These are phyloP conservation scores for Drosophila tristis DNA, from an alignment of 1,140 invertebrate genomes.

Conservation along the genomic window DNA sequence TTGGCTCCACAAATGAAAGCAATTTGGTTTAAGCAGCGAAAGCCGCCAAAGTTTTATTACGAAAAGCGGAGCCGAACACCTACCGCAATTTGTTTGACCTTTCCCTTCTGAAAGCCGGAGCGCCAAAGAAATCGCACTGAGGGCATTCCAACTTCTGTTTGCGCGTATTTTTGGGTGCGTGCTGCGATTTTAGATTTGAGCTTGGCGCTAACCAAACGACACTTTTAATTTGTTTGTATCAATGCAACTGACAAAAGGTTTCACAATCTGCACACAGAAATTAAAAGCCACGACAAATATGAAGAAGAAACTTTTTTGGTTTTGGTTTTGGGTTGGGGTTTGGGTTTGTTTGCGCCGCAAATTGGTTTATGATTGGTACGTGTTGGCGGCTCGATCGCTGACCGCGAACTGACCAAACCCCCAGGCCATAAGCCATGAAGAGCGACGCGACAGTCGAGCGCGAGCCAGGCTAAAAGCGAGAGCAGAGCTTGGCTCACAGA, in stretches of 20 bases:
- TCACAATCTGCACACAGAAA: slow-evolving; percentile 51
- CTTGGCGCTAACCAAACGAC: slow-evolving; percentile 9
- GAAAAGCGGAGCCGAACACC: not conserved
- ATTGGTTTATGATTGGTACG: slow-evolving; percentile 72
- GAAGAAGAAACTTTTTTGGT: slow-evolving; percentile 25
- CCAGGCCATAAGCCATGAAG: slow-evolving; percentile 39
- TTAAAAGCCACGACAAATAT: slow-evolving; percentile 36
- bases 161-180: slow-evolving; percentile 29
- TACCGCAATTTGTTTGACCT: slow-evolving; percentile 63
- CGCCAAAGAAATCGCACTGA: slow-evolving; percentile 70
- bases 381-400: slow-evolving; percentile 69
- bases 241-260: slow-evolving; percentile 44
- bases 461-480: slow-evolving; percentile 33
- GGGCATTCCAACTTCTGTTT: slow-evolving; percentile 54
- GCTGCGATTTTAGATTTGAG: slow-evolving; percentile 36
- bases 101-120: slow-evolving; percentile 60
- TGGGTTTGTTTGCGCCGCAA: slow-evolving; percentile 17
- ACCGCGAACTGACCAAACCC: slow-evolving; percentile 57
- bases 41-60: slow-evolving; percentile 18
- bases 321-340: slow-evolving; percentile 39
- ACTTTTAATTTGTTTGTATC: slow-evolving; percentile 35
- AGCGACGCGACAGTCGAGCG: slow-evolving; percentile 1
- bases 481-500: not conserved
- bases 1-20: slow-evolving; percentile 39
- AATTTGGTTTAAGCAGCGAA: slow-evolving; percentile 34